Percentiles rank a stretch among this genome's conserved stretches.
Conservation (phyloP, 2,888 invertebrate species). For the Luffia ferchaultella region DNA sequence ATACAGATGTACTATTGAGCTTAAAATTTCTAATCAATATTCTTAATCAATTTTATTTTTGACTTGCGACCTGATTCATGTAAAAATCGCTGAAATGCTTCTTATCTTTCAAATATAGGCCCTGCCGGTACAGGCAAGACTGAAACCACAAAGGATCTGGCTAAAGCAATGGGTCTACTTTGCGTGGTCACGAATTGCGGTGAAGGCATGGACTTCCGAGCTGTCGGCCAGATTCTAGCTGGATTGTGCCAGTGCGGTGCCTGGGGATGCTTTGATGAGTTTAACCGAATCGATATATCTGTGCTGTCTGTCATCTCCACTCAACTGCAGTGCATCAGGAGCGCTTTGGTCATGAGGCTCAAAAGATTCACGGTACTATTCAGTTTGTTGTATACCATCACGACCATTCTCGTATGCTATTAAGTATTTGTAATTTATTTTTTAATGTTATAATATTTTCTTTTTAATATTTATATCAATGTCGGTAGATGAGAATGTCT, state of each 20-base stretch:
- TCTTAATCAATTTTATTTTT: too few species aligned
- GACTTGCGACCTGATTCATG: too few species aligned
- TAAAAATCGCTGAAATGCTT: neutral
- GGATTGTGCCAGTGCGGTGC: slow-evolving; percentile 87
- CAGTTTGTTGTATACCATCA: too few species aligned
- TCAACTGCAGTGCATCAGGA: slow-evolving; percentile 88
- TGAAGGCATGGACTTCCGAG: slow-evolving; percentile 91
- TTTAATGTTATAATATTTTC: too few species aligned
- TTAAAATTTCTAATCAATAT: too few species aligned
- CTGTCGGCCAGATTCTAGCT: slow-evolving; percentile 68
- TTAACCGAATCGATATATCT: slow-evolving; percentile 91
- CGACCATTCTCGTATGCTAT: too few species aligned
- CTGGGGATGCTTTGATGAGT: slow-evolving; percentile 97
- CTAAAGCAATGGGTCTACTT: slow-evolving; percentile 84
- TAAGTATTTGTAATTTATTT: too few species aligned
- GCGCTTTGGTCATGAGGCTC: slow-evolving; percentile 79
- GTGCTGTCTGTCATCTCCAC: slow-evolving; percentile 93
- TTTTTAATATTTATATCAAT: too few species aligned
- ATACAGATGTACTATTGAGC: too few species aligned
- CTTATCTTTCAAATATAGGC: slow-evolving; percentile 43
- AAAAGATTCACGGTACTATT: slow-evolving; percentile 80
- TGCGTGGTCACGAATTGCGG: slow-evolving; percentile 93
- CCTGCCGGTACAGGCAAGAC: slow-evolving; percentile 90
- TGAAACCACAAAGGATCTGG: slow-evolving; percentile 90
- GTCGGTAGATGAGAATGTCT: too few species aligned